Percentiles rank a stretch among this genome's conserved stretches.
phyloP scores from a whole-genome alignment of 2,113 vertebrate species.

The Pseudonaja textilis region DNA sequence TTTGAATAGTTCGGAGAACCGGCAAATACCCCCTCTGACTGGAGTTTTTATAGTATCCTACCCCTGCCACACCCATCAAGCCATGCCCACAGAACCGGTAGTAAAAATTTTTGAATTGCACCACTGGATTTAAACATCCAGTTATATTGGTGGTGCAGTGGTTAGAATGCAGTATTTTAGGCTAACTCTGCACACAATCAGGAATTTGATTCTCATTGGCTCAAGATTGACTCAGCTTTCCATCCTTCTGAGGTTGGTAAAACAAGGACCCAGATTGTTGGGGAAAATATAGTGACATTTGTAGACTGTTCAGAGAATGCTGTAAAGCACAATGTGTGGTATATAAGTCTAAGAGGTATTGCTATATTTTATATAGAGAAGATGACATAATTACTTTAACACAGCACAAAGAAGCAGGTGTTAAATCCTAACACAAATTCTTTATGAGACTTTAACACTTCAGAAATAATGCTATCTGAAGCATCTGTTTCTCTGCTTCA shows the following conservation, averaged over 20 bases:
- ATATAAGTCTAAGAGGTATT: too few species aligned
- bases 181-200: not conserved
- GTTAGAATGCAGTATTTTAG: not conserved
- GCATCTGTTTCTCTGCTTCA: not conserved
- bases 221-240: not conserved
- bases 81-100: too few species aligned
- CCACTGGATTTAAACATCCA: not conserved
- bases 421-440: not conserved
- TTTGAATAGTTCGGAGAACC: too few species aligned
- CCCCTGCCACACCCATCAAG: too few species aligned
- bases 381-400: not conserved
- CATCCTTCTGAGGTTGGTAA: not conserved
- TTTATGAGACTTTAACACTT: not conserved
- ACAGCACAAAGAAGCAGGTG: not conserved
- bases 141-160: not conserved
- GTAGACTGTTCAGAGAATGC: not conserved
- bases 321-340: too few species aligned
- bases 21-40: too few species aligned
- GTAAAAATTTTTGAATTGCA: too few species aligned
- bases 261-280: not conserved
- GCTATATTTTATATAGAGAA: not conserved
- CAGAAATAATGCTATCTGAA: not conserved
- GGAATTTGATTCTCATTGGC: not conserved
- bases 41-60: too few species aligned
- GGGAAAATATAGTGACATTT: not conserved